Evolutionary conservation across 35 echinoderm and acorn worm genomes (phyloP).

Genomic region (Strongylocentrotus purpuratus): DNA sequence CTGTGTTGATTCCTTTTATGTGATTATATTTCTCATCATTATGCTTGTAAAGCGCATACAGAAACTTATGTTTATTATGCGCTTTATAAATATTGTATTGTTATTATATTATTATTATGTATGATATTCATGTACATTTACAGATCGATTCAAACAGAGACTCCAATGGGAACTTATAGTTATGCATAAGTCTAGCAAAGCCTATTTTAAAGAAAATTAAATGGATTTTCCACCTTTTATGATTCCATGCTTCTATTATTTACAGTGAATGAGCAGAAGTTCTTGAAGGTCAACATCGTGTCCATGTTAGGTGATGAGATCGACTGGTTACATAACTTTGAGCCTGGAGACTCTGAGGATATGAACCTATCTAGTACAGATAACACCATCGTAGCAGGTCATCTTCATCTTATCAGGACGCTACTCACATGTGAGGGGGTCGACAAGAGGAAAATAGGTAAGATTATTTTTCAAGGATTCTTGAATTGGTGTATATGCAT

Average conservation of each 20-base stretch:
- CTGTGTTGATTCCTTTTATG: too few relatives aligned
- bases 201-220: too few relatives aligned
- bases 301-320: conserved; percentile 91
- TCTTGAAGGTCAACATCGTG: conserved; percentile 71
- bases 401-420: conserved; percentile 77
- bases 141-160: too few relatives aligned
- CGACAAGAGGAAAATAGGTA: conserved; percentile 90
- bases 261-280: conserved; percentile 75
- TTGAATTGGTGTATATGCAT: background rate
- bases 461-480: background rate
- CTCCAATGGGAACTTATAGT: too few relatives aligned
- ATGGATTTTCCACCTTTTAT: too few relatives aligned
- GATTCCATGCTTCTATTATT: background rate
- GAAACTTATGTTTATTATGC: too few relatives aligned
- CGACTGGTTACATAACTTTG: conserved; percentile 97
- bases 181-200: too few relatives aligned
- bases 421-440: conserved; percentile 90
- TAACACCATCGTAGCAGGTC: conserved; percentile 85
- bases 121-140: too few relatives aligned
- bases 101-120: too few relatives aligned
- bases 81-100: too few relatives aligned
- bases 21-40: too few relatives aligned
- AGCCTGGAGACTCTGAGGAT: conserved; percentile 74
- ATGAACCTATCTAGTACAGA: conserved; percentile 67
- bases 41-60: too few relatives aligned